Conservation (phyloP, 2,797 vertebrate species). For the Rhyacichthys aspro region DNA sequence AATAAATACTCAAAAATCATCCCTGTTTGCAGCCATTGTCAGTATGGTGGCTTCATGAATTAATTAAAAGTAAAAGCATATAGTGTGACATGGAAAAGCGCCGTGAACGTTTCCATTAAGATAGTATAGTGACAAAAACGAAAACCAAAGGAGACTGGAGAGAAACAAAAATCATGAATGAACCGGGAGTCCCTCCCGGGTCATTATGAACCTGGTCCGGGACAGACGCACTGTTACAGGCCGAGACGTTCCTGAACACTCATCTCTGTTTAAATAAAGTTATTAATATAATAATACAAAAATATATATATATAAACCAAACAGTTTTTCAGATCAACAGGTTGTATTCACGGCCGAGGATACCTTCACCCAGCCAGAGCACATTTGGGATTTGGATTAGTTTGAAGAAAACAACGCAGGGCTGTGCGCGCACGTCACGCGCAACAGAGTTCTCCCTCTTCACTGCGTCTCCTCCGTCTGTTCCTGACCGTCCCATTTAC, state of each 20-base stretch:
- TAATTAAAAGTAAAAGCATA: not conserved
- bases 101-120: not conserved
- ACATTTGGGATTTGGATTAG: not conserved
- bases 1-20: too few relatives aligned
- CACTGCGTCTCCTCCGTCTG: not conserved
- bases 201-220: not conserved
- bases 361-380: not conserved
- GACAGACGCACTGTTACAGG: not conserved
- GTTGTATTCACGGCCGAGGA: too few relatives aligned
- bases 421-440: not conserved
- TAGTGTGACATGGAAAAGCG: not conserved
- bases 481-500: slow-evolving; percentile 31
- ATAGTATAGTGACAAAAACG: not conserved
- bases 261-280: too few relatives aligned
- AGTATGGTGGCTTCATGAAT: not conserved
- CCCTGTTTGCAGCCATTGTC: not conserved
- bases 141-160: too few relatives aligned
- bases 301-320: not conserved
- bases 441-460: not conserved
- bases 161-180: not conserved
- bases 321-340: too few relatives aligned
- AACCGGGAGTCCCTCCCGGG: not conserved
- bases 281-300: too few relatives aligned
- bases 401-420: not conserved
- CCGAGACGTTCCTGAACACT: too few relatives aligned